Evolutionary conservation across 1,140 invertebrate species (phyloP).

Genomic region (Periplaneta americana): DNA sequence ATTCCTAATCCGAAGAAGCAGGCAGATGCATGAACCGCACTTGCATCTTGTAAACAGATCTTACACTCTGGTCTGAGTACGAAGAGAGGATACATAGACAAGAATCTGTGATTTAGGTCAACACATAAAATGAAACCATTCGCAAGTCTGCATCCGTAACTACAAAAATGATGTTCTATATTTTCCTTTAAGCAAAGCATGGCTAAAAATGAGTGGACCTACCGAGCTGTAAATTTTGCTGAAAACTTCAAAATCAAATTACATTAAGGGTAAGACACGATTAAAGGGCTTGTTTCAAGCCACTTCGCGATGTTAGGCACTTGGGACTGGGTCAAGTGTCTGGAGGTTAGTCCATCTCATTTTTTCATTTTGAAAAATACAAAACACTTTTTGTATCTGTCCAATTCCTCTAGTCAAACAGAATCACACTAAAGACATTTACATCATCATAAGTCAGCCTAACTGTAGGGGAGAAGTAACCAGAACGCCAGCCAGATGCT

Average conservation of each 20-base stretch:
- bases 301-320: not conserved
- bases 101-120: too few species aligned
- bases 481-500: too few species aligned
- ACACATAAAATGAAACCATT: too few species aligned
- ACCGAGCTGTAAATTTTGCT: not conserved
- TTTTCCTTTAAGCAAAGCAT: not conserved
- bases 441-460: too few species aligned
- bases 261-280: not conserved
- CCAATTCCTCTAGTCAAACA: not conserved
- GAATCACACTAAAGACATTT: not conserved
- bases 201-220: not conserved
- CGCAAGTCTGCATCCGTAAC: not conserved
- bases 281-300: too few species aligned
- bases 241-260: not conserved
- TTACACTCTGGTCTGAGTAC: not conserved
- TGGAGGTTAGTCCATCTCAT: not conserved
- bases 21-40: too few species aligned
- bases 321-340: not conserved
- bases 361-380: not conserved
- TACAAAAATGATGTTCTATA: not conserved
- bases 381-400: not conserved
- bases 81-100: too few species aligned
- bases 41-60: not conserved
- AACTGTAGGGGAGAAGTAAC: too few species aligned
- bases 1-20: too few species aligned